Percentiles rank a stretch among this genome's conserved stretches.
These are phyloP conservation scores for Rhinoderma darwinii DNA, from an alignment of 2,113 vertebrate genomes.

Conservation along the genomic window DNA sequence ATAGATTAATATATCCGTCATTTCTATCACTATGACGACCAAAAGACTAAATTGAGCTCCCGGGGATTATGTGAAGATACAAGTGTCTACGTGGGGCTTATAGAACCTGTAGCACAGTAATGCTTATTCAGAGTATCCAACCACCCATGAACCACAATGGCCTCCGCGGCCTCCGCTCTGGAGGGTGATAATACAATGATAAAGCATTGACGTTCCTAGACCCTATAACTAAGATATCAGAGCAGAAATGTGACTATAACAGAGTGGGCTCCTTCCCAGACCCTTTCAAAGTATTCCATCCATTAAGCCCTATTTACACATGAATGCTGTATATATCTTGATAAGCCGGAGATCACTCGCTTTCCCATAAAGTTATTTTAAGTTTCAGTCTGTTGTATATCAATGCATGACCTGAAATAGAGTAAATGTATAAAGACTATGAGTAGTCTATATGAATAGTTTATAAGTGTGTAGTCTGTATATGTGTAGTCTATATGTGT, in stretches of 20 bases:
- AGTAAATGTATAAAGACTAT: neutral
- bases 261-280: constrained; percentile 16
- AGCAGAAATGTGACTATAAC: constrained; percentile 49
- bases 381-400: neutral
- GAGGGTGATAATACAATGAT: neutral
- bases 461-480: neutral
- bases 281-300: neutral
- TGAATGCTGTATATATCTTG: constrained; percentile 12
- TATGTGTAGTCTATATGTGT: neutral
- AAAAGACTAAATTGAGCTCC: neutral
- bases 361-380: neutral
- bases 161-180: constrained; percentile 44
- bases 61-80: neutral
- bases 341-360: neutral
- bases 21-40: neutral
- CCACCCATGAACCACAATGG: constrained; percentile 49
- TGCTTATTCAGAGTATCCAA: neutral
- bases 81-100: neutral
- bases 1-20: neutral
- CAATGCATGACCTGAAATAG: neutral
- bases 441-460: neutral
- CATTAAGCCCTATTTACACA: constrained; percentile 37
- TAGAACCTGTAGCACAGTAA: constrained; percentile 22
- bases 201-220: neutral
- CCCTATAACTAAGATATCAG: constrained; percentile 50